Conservation (phyloP, 2,113 vertebrate genomes). For the Ciconia boyciana region DNA sequence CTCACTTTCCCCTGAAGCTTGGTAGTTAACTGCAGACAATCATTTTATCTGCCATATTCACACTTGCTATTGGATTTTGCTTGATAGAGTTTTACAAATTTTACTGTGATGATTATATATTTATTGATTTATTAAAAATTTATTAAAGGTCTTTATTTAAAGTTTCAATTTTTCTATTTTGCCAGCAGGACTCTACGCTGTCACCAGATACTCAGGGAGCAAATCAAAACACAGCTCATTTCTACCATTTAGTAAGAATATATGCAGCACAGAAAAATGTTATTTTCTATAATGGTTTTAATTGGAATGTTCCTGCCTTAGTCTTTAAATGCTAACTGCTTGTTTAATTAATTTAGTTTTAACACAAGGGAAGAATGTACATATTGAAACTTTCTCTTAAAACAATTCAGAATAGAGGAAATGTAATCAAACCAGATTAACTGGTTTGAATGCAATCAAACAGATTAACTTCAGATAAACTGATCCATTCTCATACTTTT, state of each 20-base stretch:
- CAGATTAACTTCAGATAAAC: neutral
- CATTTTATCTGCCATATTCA: neutral
- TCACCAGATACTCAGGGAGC: neutral
- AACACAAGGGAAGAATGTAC: neutral
- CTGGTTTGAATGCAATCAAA: too few relatives aligned
- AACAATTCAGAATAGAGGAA: neutral
- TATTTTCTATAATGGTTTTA: neutral
- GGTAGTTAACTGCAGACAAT: neutral
- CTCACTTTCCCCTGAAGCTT: neutral
- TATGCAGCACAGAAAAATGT: neutral
- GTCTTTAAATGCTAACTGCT: neutral
- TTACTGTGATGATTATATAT: neutral
- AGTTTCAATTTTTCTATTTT: neutral
- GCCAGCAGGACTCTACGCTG: neutral
- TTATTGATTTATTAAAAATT: neutral
- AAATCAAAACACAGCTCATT: neutral
- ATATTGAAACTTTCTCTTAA: neutral
- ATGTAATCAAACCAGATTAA: neutral
- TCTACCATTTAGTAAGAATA: neutral
- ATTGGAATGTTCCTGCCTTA: neutral
- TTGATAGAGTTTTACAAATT: neutral
- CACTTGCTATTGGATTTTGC: neutral
- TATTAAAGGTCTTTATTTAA: neutral
- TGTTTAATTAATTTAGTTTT: neutral
- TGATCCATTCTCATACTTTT: neutral